These are phyloP conservation scores for Leucoma salicis DNA, from an alignment of 2,888 invertebrate genomes.

Conservation along the genomic window DNA sequence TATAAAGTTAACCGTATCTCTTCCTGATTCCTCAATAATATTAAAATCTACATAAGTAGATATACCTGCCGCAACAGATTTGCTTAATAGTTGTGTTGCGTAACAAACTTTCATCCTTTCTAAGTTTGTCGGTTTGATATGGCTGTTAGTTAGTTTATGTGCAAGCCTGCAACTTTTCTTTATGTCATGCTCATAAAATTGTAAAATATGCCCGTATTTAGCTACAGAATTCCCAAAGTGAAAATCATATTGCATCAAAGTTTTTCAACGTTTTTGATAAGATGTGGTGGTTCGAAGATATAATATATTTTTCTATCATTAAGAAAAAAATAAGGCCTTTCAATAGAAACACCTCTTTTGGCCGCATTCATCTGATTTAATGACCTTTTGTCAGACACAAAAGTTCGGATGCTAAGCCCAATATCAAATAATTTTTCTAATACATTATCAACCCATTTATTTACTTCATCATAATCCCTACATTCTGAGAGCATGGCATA, in stretches of 20 bases:
- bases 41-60: constrained; percentile 12
- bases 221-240: constrained; percentile 29
- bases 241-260: constrained; percentile 33
- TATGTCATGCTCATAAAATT: constrained; percentile 32
- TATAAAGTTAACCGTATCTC: constrained; percentile 4
- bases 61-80: constrained; percentile 35
- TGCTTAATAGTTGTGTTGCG: constrained; percentile 38
- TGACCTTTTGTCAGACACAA: constrained; percentile 25
- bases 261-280: constrained; percentile 10
- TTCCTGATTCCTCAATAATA: constrained; percentile 5
- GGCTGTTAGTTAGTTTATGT: constrained; percentile 34
- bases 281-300: too few relatives aligned
- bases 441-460: constrained; percentile 34
- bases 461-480: constrained; percentile 13
- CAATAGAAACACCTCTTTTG: constrained; percentile 20
- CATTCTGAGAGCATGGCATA: constrained; percentile 26
- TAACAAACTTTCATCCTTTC: constrained; percentile 33
- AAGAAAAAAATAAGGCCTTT: constrained; percentile 33
- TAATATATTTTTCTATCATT: constrained; percentile 29
- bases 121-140: constrained; percentile 32
- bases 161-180: constrained; percentile 23
- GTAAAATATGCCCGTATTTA: constrained; percentile 33
- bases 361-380: constrained; percentile 23
- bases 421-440: constrained; percentile 27
- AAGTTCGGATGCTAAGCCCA: constrained; percentile 26